Percentiles rank a stretch among this genome's conserved stretches.
Conservation (phyloP, 1,140 invertebrate genomes). For the Araneus ventricosus region DNA sequence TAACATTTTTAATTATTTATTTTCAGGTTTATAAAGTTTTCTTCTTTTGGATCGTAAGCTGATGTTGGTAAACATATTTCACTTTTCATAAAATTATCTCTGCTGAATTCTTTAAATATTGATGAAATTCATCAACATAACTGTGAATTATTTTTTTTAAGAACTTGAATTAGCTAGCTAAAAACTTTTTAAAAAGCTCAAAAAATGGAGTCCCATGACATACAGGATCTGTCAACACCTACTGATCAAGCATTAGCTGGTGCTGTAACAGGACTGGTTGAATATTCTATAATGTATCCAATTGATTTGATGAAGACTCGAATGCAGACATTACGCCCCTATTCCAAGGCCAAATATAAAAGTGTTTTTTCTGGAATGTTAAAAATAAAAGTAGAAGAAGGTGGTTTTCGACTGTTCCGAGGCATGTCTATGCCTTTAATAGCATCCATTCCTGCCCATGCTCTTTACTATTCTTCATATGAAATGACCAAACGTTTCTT, state of each 20-base stretch:
- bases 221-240: conserved; percentile 30
- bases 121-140: too few species aligned
- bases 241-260: conserved; percentile 94
- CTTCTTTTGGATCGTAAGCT: too few species aligned
- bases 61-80: too few species aligned
- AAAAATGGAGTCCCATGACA: conserved; percentile 49
- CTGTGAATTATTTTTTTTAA: too few species aligned
- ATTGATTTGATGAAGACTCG: conserved; percentile 99
- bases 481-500: conserved; percentile 93
- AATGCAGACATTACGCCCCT: conserved; percentile 94
- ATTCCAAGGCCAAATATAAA: conserved; percentile 85
- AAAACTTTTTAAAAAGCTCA: background rate
- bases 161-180: too few species aligned
- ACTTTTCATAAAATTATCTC: too few species aligned
- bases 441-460: conserved; percentile 98
- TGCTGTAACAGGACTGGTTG: conserved; percentile 97
- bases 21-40: too few species aligned
- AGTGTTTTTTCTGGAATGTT: conserved; percentile 88
- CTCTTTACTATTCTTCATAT: conserved; percentile 98
- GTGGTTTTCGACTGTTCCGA: conserved; percentile 91
- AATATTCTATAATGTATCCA: conserved; percentile 99
- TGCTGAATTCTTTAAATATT: too few species aligned
- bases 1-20: too few species aligned
- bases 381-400: conserved; percentile 94
- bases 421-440: conserved; percentile 95